phyloP scores from a whole-genome alignment of 2,113 vertebrate genomes.

The Motacilla tschutschensis region DNA sequence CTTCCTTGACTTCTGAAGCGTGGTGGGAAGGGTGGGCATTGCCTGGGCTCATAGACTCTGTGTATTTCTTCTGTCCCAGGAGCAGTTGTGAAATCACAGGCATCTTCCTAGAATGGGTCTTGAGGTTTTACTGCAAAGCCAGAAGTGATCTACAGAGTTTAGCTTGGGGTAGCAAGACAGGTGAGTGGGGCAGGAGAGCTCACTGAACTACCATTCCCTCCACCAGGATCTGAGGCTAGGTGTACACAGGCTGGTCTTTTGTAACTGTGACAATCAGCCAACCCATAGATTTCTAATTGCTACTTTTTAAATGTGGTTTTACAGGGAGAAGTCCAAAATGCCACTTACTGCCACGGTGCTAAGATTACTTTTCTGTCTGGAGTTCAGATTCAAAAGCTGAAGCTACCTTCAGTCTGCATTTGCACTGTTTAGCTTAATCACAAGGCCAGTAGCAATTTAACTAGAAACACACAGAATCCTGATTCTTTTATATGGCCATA shows the following conservation, averaged over 20 bases:
- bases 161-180: not conserved
- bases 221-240: not conserved
- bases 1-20: rapidly evolving
- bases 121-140: not conserved
- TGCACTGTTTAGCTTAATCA: not conserved
- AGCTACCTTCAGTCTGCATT: not conserved
- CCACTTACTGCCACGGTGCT: not conserved
- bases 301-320: not conserved
- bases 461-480: not conserved
- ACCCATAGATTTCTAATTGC: not conserved
- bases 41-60: no score
- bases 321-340: not conserved
- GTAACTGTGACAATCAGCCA: not conserved
- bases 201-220: not conserved
- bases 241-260: not conserved
- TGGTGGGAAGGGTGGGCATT: not conserved
- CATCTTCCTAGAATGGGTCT: not conserved
- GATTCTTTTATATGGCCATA: not conserved
- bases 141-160: not conserved
- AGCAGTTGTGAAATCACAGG: not conserved
- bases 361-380: not conserved
- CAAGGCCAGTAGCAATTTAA: not conserved
- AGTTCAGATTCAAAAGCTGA: not conserved
- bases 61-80: not conserved
- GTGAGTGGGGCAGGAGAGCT: not conserved